phyloP scores from a whole-genome alignment of 2,113 vertebrate genomes.

The Ardeotis arabs region DNA sequence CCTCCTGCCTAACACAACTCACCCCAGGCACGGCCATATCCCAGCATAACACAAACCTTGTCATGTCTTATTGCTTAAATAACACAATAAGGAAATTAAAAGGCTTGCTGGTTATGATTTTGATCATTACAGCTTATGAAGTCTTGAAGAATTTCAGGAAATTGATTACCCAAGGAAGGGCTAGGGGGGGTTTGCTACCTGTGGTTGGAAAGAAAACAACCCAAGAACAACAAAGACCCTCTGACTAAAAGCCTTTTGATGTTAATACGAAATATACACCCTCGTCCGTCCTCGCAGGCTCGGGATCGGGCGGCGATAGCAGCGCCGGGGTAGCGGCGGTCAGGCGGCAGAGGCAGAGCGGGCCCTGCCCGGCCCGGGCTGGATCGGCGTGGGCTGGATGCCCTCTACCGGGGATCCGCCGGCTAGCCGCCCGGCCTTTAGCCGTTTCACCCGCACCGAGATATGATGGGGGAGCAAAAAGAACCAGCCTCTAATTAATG shows the following conservation, averaged over 20 bases:
- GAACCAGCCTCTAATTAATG: not conserved
- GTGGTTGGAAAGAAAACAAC: not conserved
- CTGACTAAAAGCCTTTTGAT: not conserved
- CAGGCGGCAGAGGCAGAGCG: not conserved
- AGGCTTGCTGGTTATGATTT: conserved; percentile 25
- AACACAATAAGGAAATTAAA: conserved; percentile 65
- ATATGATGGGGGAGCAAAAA: not conserved
- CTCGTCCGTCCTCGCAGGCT: not conserved
- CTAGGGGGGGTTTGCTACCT: not conserved
- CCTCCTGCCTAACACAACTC: conserved; percentile 14
- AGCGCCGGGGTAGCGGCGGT: not conserved
- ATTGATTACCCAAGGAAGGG: not conserved
- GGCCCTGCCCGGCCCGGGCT: not conserved
- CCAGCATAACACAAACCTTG: conserved; percentile 28
- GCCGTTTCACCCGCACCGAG: not conserved
- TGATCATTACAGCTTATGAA: not conserved
- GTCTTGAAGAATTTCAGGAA: conserved; percentile 57
- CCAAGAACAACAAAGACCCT: not conserved
- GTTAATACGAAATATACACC: fast-evolving
- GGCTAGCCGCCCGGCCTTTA: not conserved
- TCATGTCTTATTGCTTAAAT: conserved; percentile 62
- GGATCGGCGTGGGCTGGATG: conserved; percentile 26
- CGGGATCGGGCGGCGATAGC: fast-evolving
- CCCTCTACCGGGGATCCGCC: conserved; percentile 65
- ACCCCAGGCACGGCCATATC: not conserved